Base-by-base conservation (phyloP, 37 sponge, comb jelly and placozoan species). In the Bolinopsis microptera region DNA sequence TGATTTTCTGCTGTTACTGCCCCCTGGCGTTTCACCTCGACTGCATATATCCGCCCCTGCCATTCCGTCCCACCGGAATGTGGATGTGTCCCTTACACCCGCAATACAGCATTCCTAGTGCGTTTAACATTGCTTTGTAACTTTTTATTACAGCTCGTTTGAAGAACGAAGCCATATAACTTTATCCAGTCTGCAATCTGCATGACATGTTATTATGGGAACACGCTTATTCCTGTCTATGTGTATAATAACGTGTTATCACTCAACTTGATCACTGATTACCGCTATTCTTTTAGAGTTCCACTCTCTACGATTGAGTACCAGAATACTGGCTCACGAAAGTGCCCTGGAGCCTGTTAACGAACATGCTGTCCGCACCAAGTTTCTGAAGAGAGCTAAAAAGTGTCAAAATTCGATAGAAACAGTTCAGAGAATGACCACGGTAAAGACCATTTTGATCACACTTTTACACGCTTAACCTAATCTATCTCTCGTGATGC, bases 41-140 rank as follows among this genome's bases (percentile, higher is more conserved):
- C 86, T 97, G 98, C 90, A 70, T 97, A 40, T 93, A 95, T 36
- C 98, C 98, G 31, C 98, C 98, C 23, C 83, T 96, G 23, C 96
- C 98, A 68, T 92, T 92, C 22, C 75, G 83, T 27, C 98, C 98
- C n/a, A 38, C 94, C 18, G 35, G 95, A 0, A 82, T 93, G 32
- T 97, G 98, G 98, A 97, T 97, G 98, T 97, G 98, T 37, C 98
- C 98, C 21, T 38, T 80, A 0, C 98, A 97, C 83, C 94, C 96
- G 21, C 93, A 97, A 31, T 93, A 95, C 39, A 68, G 34, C 34
- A 94, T 93, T 28, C 96, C 95, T 69, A 96, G 96, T 69, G 1
- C 93, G 38, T 86, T 39, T 80, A 18, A 30, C 76, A 24, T 35
- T 34, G 2, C 26, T 27, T 26, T 93, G 32, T 83, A 16, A 74